These are phyloP conservation scores for Ornithoptera alexandrae DNA, from an alignment of 2,888 invertebrate species.

Conservation along the genomic window DNA sequence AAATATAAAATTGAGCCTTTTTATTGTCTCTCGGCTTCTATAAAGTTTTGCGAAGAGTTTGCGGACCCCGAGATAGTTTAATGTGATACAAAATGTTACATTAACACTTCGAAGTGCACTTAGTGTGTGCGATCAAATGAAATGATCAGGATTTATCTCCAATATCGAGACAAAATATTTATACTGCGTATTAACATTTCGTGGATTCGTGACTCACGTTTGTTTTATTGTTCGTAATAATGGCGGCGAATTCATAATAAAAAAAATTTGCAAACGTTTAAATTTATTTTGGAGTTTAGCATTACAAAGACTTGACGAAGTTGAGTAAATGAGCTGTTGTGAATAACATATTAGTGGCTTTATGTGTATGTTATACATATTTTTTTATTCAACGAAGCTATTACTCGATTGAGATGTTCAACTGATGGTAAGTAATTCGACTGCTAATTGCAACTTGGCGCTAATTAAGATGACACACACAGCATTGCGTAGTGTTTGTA, in stretches of 20 bases:
- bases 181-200: slow-evolving; percentile 46
- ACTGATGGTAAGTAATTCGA: too few relatives aligned
- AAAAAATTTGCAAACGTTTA: slow-evolving; percentile 14
- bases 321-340: not conserved
- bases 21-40: not conserved
- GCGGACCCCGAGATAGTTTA: not conserved
- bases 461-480: too few relatives aligned
- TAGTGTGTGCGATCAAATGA: slow-evolving; percentile 45
- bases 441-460: too few relatives aligned
- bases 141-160: slow-evolving; percentile 48
- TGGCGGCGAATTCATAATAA: slow-evolving; percentile 1
- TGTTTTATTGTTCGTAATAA: slow-evolving; percentile 31
- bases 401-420: too few relatives aligned
- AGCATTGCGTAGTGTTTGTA: too few relatives aligned
- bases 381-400: not conserved
- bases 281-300: not conserved
- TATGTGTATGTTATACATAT: not conserved
- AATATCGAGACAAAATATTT: slow-evolving; percentile 48
- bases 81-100: slow-evolving; percentile 6
- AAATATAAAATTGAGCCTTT: not conserved
- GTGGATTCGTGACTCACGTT: slow-evolving; percentile 51
- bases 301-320: not conserved
- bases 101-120: slow-evolving; percentile 31
- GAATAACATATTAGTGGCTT: too few relatives aligned
- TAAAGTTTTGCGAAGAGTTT: not conserved